Evolutionary conservation across 1,140 invertebrate genomes (phyloP).

Genomic region (Anoplophora glabripennis): DNA sequence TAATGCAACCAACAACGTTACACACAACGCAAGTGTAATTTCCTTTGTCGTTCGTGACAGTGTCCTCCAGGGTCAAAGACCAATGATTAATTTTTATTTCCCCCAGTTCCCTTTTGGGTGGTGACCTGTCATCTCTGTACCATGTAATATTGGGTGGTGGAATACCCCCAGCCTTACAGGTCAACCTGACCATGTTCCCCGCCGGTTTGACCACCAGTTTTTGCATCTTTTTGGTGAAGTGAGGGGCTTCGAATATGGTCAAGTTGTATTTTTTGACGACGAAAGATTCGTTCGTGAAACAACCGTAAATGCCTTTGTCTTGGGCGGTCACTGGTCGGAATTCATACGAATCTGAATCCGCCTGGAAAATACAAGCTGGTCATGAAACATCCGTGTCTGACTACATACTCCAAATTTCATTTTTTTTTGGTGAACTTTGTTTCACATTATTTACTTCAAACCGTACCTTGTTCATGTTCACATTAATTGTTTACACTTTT

Average conservation of each 20-base stretch:
- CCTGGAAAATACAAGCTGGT: constrained; percentile 7
- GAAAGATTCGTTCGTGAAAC: constrained; percentile 7
- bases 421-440: too few relatives aligned
- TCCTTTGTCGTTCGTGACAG: constrained; percentile 73
- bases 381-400: neutral
- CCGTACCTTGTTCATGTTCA: too few relatives aligned
- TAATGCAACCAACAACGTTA: constrained; percentile 74
- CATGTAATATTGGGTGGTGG: constrained; percentile 51
- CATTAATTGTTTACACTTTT: too few relatives aligned
- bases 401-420: constrained; percentile 5
- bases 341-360: constrained; percentile 1
- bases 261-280: constrained; percentile 20
- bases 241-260: constrained; percentile 21
- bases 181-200: constrained; percentile 62
- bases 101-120: constrained; percentile 68
- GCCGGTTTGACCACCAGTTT: constrained; percentile 61
- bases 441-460: too few relatives aligned
- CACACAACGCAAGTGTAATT: constrained; percentile 84
- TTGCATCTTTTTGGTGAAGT: constrained; percentile 52
- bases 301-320: constrained; percentile 23
- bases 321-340: constrained; percentile 12
- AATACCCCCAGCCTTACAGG: constrained; percentile 59
- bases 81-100: constrained; percentile 60
- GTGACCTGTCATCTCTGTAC: constrained; percentile 59
- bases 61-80: constrained; percentile 69